Evolutionary conservation across 1,140 invertebrate genomes (phyloP), one percentile per base, ranked within the genome.

Genomic region (Asobara japonica): DNA sequence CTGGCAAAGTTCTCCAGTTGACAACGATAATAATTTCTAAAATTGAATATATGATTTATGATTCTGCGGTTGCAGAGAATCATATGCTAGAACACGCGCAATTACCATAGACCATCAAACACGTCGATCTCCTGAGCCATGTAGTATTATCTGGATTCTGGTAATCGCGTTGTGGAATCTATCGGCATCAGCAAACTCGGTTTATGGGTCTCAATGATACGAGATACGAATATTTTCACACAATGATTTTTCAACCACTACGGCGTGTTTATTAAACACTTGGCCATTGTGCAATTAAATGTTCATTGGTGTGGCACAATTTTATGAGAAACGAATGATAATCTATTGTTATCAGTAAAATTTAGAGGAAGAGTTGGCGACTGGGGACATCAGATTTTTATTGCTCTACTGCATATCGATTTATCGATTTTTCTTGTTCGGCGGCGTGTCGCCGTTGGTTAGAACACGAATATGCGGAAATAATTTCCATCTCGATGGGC

Each of bases 401-500:
- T 56, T 56, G 51, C 51, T 56, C 22, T 22, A 8, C 18, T 56
- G 22, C 5, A 56, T 10, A 3, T 18, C 18, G 51, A 56, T 56
- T 56, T 56, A 56, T 56, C 22, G 51, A 36, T 38, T 66, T 45
- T 36, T 27, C 64, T n/a, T 66, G n/a, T 41, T 33, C 36, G 64
- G 41, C 41, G 64, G 41, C 41, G 41, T 66, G 31, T 36, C 31
- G 20, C 13, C 16, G 38, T 16, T 66, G 64, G 22, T 38, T 41
- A 41, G 31, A 27, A 66, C 11, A 38, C 31, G 22, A 25, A 18
- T 16, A 66, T 41, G 36, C 41, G 36, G 31, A 41, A 66, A 66
- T 66, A 66, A 66, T 66, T 66, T 66, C 64, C 64, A 38, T 25
- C 36, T 45, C 31, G 20, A 66, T 66, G 64, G 36, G 22, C 33